phyloP scores from a whole-genome alignment of 2,888 invertebrate genomes.

The Ecliptopera silaceata region DNA sequence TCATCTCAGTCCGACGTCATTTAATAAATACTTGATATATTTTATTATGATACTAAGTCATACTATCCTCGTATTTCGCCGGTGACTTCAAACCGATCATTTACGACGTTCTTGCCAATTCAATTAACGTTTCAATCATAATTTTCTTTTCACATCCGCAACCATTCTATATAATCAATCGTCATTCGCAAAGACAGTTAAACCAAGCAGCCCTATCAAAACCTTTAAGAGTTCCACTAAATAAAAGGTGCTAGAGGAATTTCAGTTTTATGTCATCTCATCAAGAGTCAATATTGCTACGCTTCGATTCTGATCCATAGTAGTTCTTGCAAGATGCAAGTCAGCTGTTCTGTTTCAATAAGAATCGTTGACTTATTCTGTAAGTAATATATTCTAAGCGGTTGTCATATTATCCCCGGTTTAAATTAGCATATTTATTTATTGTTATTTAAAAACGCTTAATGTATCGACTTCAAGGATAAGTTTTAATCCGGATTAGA shows the following conservation, averaged over 20 bases:
- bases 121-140: conserved; percentile 50
- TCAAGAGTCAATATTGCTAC: neutral
- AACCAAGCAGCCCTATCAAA: conserved; percentile 28
- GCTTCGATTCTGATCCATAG: too few relatives aligned
- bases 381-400: too few relatives aligned
- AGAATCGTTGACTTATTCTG: too few relatives aligned
- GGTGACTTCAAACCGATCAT: conserved; percentile 23
- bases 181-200: conserved; percentile 45
- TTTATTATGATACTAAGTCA: neutral
- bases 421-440: too few relatives aligned
- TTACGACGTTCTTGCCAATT: conserved; percentile 25
- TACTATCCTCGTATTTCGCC: neutral
- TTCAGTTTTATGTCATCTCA: neutral
- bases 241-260: neutral
- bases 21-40: too few relatives aligned
- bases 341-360: neutral
- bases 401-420: too few relatives aligned
- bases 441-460: too few relatives aligned
- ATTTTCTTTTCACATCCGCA: conserved; percentile 38
- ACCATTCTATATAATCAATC: conserved; percentile 41
- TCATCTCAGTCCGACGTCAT: too few relatives aligned
- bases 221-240: neutral
- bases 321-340: neutral
- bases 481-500: neutral
- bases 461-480: neutral